These are phyloP conservation scores for Dallia pectoralis DNA, from an alignment of 2,797 vertebrate species.

Conservation along the genomic window DNA sequence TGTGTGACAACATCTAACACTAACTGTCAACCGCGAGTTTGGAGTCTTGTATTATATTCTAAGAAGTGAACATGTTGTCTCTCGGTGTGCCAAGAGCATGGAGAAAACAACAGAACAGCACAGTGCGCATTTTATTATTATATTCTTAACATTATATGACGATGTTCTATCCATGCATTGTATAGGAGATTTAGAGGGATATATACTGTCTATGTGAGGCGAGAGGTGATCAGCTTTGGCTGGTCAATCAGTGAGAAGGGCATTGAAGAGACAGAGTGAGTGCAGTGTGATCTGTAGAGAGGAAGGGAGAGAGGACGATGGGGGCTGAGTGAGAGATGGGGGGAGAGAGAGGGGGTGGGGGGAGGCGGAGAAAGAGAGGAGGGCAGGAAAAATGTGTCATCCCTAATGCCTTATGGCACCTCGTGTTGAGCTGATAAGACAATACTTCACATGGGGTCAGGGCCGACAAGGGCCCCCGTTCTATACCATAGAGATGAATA, in stretches of 20 bases:
- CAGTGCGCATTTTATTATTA: not conserved
- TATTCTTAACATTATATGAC: not conserved
- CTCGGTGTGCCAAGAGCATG: conserved; percentile 28
- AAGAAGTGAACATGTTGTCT: conserved; percentile 51
- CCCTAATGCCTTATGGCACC: conserved; percentile 70
- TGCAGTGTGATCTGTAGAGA: conserved; percentile 56
- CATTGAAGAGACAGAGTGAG: conserved; percentile 42
- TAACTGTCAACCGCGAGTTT: conserved; percentile 61
- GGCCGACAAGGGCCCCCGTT: conserved; percentile 72
- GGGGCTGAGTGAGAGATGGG: conserved; percentile 52
- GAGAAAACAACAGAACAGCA: not conserved
- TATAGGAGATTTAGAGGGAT: not conserved
- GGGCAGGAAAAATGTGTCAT: conserved; percentile 53
- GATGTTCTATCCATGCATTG: no score
- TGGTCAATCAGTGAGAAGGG: conserved; percentile 36
- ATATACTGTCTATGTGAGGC: not conserved
- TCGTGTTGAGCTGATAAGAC: conserved; percentile 71
- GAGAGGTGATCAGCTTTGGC: conserved; percentile 16
- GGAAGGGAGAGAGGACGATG: conserved; percentile 35
- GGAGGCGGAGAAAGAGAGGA: conserved; percentile 30
- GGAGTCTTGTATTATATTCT: conserved; percentile 55
- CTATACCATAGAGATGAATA: conserved; percentile 66
- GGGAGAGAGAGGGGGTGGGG: conserved; percentile 40
- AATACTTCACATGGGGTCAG: conserved; percentile 73
- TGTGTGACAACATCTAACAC: conserved; percentile 55